These are phyloP conservation scores for Coracopsis vasa DNA, from an alignment of 2,113 vertebrate genomes.

Conservation along the genomic window DNA sequence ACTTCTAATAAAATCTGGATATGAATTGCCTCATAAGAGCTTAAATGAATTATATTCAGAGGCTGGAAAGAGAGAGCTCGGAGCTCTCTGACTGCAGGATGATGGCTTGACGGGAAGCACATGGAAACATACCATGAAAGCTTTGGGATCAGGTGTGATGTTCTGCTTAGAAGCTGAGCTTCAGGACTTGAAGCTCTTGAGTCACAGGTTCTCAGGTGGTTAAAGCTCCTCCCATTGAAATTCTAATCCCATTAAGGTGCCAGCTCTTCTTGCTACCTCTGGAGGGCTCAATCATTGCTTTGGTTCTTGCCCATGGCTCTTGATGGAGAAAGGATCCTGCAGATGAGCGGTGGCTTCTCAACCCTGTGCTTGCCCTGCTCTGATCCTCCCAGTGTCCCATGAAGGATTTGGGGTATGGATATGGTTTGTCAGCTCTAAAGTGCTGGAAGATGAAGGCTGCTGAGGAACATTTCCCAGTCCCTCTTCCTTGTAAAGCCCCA, in stretches of 20 bases:
- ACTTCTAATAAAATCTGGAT: constrained; percentile 23
- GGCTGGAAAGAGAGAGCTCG: background rate
- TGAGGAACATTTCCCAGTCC: background rate
- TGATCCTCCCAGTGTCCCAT: background rate
- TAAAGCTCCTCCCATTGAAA: background rate
- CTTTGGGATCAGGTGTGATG: background rate
- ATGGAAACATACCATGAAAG: accelerated
- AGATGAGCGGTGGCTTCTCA: background rate
- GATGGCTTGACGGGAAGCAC: background rate
- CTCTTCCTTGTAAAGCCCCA: background rate
- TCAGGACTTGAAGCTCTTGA: background rate
- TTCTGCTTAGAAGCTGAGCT: background rate
- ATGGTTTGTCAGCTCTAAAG: background rate
- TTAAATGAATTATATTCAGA: background rate
- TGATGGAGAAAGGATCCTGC: background rate
- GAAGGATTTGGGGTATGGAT: background rate
- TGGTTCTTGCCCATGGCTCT: accelerated
- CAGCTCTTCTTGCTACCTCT: accelerated
- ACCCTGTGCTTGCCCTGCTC: background rate
- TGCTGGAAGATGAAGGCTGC: background rate
- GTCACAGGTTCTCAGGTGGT: background rate
- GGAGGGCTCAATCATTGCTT: accelerated
- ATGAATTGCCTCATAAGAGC: constrained; percentile 10
- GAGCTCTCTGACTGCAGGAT: background rate
- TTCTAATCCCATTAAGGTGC: background rate